These are phyloP conservation scores for Callorhinus ursinus DNA, from an alignment of 2,113 vertebrate genomes.

Conservation along the genomic window DNA sequence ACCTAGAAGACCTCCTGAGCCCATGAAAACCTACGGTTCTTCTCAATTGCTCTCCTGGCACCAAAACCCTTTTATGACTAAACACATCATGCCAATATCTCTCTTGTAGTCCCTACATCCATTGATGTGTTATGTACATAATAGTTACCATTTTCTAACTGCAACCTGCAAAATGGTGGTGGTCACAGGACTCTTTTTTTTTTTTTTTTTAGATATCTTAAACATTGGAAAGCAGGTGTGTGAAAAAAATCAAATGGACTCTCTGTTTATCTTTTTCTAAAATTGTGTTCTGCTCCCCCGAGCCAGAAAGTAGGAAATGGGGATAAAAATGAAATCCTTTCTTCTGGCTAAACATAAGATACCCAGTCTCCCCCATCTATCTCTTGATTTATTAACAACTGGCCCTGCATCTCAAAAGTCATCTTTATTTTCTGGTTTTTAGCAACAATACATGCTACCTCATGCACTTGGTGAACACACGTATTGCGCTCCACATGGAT, in stretches of 20 bases:
- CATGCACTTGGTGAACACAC: rapidly evolving
- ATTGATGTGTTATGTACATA: neutral
- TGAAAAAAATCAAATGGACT: neutral
- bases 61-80: neutral
- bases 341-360: neutral
- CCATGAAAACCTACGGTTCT: too few species aligned
- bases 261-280: neutral
- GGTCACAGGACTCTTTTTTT: neutral
- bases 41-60: neutral
- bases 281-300: neutral
- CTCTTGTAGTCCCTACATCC: neutral
- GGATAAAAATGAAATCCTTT: neutral
- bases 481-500: neutral
- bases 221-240: neutral
- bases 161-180: neutral
- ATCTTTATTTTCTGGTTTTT: neutral
- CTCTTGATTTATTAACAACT: neutral
- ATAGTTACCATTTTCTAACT: neutral
- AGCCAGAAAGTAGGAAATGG: neutral
- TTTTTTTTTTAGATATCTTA: neutral
- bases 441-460: neutral
- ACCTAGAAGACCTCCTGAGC: neutral
- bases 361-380: neutral
- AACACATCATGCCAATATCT: neutral
- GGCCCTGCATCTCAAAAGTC: neutral